Evolutionary conservation across 2,888 invertebrate species (phyloP).

Genomic region (Dryobotodes eremita): DNA sequence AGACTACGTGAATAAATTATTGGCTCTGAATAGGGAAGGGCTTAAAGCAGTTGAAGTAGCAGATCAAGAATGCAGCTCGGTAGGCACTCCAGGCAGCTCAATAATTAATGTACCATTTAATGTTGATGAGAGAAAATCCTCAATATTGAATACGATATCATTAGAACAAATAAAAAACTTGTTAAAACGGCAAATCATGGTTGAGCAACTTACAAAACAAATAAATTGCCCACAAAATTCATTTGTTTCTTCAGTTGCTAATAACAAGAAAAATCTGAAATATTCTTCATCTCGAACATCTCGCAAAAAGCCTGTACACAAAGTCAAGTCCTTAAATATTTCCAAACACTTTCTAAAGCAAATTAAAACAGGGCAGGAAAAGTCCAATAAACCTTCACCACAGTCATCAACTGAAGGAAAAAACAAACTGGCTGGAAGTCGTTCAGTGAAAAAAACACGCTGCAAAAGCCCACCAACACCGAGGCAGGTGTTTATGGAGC

Average conservation of each 20-base stretch:
- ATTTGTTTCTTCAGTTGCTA: slow-evolving; percentile 14
- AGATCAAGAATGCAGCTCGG: slow-evolving; percentile 86
- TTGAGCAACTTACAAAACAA: slow-evolving; percentile 65
- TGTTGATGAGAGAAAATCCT: slow-evolving; percentile 68
- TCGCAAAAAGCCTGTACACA: slow-evolving; percentile 79
- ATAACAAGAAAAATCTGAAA: slow-evolving; percentile 45
- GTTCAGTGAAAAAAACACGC: slow-evolving; percentile 61
- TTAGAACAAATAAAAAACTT: slow-evolving; percentile 82
- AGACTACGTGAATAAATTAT: slow-evolving; percentile 83
- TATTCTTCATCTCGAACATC: slow-evolving; percentile 53
- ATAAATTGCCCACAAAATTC: slow-evolving; percentile 43
- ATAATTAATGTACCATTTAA: slow-evolving; percentile 84
- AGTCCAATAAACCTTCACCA: slow-evolving; percentile 51
- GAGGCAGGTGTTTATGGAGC: slow-evolving; percentile 60
- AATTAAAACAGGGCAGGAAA: slow-evolving; percentile 51
- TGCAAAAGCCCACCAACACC: slow-evolving; percentile 78
- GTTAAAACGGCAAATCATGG: slow-evolving; percentile 78
- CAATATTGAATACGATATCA: slow-evolving; percentile 78
- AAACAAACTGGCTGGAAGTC: slow-evolving; percentile 44
- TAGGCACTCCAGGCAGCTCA: slow-evolving; percentile 87
- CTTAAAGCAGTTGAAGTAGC: slow-evolving; percentile 84
- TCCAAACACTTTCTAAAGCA: slow-evolving; percentile 77
- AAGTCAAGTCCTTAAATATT: slow-evolving; percentile 86
- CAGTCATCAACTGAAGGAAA: slow-evolving; percentile 70
- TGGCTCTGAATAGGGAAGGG: slow-evolving; percentile 83